Evolutionary conservation across 1,140 invertebrate species (phyloP), one percentile per base, ranked within the genome.

Genomic region (Melitaea cinxia): DNA sequence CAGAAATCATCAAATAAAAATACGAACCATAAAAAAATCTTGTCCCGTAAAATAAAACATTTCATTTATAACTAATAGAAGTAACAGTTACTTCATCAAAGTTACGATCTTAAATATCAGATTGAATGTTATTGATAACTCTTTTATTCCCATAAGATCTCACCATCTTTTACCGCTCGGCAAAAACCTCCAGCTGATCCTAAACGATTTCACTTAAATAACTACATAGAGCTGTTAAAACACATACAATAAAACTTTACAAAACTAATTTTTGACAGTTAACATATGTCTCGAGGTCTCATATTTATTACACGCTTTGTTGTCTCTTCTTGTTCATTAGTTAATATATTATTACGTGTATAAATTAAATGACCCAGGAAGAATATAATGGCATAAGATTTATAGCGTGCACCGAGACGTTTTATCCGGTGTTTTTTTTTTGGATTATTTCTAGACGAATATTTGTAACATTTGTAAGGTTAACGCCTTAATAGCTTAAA

Each of bases 121-220:
- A 56, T 50, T 78, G 72, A 76, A 83, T 82, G 75, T 80, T 89
- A 89, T 89, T 85, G 86, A 84, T 89, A 85, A 83, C 78, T 83
- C 75, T 79, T 83, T 80, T 80, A 82, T 80, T 75, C 76, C 69
- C 77, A 57, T 72, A 78, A 78, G 81, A 79, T 78, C 77, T 69
- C 65, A 76, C 73, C 81, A 81, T 88, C 77, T 88, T 88, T 82
- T 81, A 83, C 80, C 73, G 72, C 77, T 77, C 72, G 73, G 72
- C 72, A 78, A 71, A 82, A 80, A 79, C 70, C 77, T 78, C 76
- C 76, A 72, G 78, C 80, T 77, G 77, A 76, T 85, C 77, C 82
- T 83, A 85, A 69, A 87, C 78, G 77, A 73, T 73, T 82, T 88
- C 68, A 72, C 76, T 83, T 70, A 62, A 68, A 72, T 57, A 75